A percentile compares a stretch with the other conserved stretches of the same genome.
These are phyloP conservation scores for Gorsachius magnificus DNA, from an alignment of 2,797 vertebrate species.

Conservation along the genomic window DNA sequence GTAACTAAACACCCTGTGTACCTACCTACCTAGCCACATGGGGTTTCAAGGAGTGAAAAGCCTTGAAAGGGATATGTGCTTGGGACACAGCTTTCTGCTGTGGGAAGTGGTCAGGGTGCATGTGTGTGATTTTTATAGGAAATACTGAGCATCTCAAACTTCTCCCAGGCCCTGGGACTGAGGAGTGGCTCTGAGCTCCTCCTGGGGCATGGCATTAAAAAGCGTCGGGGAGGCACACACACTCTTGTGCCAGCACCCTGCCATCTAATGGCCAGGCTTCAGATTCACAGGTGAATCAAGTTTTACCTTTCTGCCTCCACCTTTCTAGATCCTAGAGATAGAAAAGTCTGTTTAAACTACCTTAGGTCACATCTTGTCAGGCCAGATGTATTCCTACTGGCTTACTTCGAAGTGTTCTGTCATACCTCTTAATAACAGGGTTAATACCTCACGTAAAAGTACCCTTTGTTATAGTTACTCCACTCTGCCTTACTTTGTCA, in stretches of 20 bases:
- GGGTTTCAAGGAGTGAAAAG: not conserved
- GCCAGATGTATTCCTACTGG: slow-evolving; percentile 3
- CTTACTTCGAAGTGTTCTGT: slow-evolving; percentile 20
- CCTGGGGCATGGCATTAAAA: not conserved
- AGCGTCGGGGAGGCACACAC: fast-evolving
- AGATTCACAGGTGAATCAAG: not conserved
- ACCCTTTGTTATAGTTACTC: slow-evolving; percentile 26
- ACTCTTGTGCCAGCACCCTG: slow-evolving; percentile 32
- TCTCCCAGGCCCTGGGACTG: not conserved
- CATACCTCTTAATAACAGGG: slow-evolving; percentile 15
- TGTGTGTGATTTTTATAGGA: not conserved
- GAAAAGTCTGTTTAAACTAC: slow-evolving; percentile 36
- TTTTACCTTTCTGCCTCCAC: not conserved
- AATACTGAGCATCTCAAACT: not conserved
- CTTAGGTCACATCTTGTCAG: slow-evolving; percentile 37
- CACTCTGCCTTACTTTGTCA: not conserved
- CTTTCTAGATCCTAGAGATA: slow-evolving; percentile 15
- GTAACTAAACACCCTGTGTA: not conserved
- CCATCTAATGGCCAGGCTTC: slow-evolving; percentile 62
- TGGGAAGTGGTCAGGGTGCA: not conserved
- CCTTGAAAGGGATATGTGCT: fast-evolving
- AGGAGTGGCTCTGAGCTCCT: not conserved
- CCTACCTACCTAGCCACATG: not conserved
- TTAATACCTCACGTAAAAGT: slow-evolving; percentile 38
- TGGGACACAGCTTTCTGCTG: not conserved